Evolutionary conservation across 2,113 vertebrate species (phyloP).

Genomic region (Labrus mixtus): DNA sequence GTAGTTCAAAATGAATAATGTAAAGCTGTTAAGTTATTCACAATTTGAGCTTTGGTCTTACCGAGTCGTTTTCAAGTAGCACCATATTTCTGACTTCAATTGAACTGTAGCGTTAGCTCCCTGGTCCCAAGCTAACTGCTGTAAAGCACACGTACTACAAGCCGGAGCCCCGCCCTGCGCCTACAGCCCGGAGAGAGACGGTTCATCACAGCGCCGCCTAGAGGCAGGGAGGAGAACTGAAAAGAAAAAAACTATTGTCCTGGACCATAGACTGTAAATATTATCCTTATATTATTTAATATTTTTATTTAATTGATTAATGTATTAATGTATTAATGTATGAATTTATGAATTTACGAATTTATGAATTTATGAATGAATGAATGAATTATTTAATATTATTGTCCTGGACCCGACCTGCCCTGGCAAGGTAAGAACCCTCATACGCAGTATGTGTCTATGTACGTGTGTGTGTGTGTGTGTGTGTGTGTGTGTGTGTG

Average conservation of each 20-base stretch:
- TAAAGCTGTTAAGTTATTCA: rapidly evolving
- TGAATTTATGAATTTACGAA: no score
- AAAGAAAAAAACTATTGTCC: neutral
- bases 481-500: no score
- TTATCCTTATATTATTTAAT: no score
- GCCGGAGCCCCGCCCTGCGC: slow-evolving; percentile 60
- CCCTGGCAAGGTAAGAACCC: no score
- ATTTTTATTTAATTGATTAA: no score
- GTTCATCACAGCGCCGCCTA: slow-evolving; percentile 24
- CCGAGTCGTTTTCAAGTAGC: slow-evolving; percentile 86
- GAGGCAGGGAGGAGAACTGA: slow-evolving; percentile 32
- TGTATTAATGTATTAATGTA: no score
- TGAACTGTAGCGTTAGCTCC: slow-evolving; percentile 9
- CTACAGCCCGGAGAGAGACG: rapidly evolving
- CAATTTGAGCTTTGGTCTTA: slow-evolving; percentile 50
- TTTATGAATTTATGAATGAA: no score
- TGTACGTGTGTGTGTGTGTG: no score
- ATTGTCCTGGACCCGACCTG: no score
- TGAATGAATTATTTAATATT: no score
- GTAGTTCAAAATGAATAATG: rapidly evolving
- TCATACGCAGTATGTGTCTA: no score
- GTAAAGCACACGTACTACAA: slow-evolving; percentile 81
- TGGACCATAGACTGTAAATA: no score
- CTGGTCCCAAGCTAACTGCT: slow-evolving; percentile 44
- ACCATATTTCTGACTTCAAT: slow-evolving; percentile 74